These are phyloP conservation scores for Bemisia tabaci DNA, from an alignment of 1,140 invertebrate species.

Conservation along the genomic window DNA sequence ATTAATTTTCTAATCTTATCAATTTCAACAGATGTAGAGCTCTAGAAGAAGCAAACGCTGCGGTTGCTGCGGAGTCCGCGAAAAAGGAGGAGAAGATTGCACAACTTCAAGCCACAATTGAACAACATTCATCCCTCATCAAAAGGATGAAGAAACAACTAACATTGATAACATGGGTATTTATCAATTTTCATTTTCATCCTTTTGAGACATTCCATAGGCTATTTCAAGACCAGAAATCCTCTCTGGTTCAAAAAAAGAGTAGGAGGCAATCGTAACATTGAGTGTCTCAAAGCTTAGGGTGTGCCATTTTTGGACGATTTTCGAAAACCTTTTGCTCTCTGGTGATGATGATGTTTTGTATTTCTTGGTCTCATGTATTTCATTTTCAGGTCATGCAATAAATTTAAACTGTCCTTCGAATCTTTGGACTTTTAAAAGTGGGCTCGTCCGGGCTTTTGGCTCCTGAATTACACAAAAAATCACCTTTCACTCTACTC, in stretches of 20 bases:
- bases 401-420: too few relatives aligned
- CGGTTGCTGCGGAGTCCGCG: slow-evolving; percentile 15
- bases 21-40: slow-evolving; percentile 12
- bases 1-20: slow-evolving; percentile 2
- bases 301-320: background rate
- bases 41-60: slow-evolving; percentile 19
- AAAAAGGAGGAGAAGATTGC: slow-evolving; percentile 15
- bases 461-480: too few relatives aligned
- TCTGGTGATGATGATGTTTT: background rate
- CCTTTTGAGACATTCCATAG: too few relatives aligned
- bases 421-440: too few relatives aligned
- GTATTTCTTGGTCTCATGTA: too few relatives aligned
- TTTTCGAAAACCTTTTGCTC: background rate
- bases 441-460: too few relatives aligned
- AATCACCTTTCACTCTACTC: too few relatives aligned
- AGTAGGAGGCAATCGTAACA: too few relatives aligned
- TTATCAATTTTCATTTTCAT: slow-evolving; percentile 1
- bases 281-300: background rate
- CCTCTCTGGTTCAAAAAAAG: too few relatives aligned
- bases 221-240: too few relatives aligned
- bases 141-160: slow-evolving; percentile 21
- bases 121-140: slow-evolving; percentile 13
- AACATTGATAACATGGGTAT: slow-evolving; percentile 16
- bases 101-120: slow-evolving; percentile 15
- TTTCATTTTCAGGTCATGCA: background rate